phyloP scores from a whole-genome alignment of 2,888 invertebrate species.

The Mesorhabditis belari region DNA sequence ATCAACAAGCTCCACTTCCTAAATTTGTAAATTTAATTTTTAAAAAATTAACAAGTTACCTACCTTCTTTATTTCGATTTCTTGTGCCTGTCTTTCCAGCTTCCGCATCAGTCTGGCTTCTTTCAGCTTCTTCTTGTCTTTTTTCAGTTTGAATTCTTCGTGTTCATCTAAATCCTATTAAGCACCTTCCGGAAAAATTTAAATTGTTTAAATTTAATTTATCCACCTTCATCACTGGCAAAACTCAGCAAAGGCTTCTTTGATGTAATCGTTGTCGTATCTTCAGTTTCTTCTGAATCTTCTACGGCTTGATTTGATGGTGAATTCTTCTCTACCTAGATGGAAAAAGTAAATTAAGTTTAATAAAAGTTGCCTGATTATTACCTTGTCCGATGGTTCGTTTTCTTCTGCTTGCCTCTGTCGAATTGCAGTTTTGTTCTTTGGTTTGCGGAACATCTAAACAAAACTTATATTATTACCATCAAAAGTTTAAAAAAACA shows the following conservation, averaged over 20 bases:
- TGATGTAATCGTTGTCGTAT: background rate
- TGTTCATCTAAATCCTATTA: slow-evolving; percentile 9
- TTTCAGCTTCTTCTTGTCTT: slow-evolving; percentile 34
- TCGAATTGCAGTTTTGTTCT: slow-evolving; percentile 29
- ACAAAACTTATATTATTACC: background rate
- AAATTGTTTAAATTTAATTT: background rate
- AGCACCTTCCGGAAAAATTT: background rate
- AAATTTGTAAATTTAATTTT: too few relatives aligned
- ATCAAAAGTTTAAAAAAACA: too few relatives aligned
- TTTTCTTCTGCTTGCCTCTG: slow-evolving; percentile 18
- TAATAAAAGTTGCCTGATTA: background rate
- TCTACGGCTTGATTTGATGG: too few relatives aligned
- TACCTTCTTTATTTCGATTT: slow-evolving; percentile 9
- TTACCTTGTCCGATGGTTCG: slow-evolving; percentile 7
- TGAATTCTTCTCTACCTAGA: too few relatives aligned
- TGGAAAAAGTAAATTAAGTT: too few relatives aligned
- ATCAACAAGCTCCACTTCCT: background rate
- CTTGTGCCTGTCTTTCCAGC: slow-evolving; percentile 18
- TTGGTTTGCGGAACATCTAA: slow-evolving; percentile 46
- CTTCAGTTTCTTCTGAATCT: slow-evolving; percentile 6
- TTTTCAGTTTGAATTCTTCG: slow-evolving; percentile 37
- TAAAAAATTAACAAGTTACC: too few relatives aligned
- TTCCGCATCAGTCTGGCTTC: slow-evolving; percentile 27
- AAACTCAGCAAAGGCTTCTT: slow-evolving; percentile 32
- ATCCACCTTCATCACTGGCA: slow-evolving; percentile 37